Base-by-base conservation (phyloP, 2,113 vertebrate species). In the Galemys pyrenaicus region DNA sequence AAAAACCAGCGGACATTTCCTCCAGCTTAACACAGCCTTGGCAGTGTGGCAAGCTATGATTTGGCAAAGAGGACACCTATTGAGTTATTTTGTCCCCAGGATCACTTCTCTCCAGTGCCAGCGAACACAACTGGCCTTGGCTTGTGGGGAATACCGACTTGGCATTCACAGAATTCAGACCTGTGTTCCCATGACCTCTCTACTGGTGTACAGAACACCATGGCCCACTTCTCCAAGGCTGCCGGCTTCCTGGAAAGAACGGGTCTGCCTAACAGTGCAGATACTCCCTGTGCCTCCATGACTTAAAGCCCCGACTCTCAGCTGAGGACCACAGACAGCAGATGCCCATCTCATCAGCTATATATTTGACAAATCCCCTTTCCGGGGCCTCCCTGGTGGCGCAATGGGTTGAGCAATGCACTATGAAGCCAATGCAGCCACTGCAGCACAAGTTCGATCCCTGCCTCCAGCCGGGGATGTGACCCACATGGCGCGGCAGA, bases 161-260 rank as follows among this genome's bases (percentile, higher is more conserved):
- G 32, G 17, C 26, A n/a, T 35, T 35, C 62, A 24, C 22, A 2
- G 19, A n/a, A 32, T 32, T 6, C 41, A 15, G 22, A 22, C 26
- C n/a, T 0, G 1, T 2, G 70, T 26, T 1, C 44, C 8, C 62
- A 17, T 3, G 2, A 30, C 22, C 1, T 49, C 32, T 12, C 58
- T 3, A 3, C 68, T 22, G 5, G 22, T 39, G 8, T 1, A 39
- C 60, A 51, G 46, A 64, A 58, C 9, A 19, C 8, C 30, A 16
- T 10, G 10, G 28, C n/a, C 41, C 32, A 1, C 30, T 37, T 41
- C 24, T 17, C 8, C 0, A 12, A 13, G 39, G 58, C 60, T 81
- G 56, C 64, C 65, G 9, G 58, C 58, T 65, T 91, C 65, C 75
- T 1, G 39, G 80, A 64, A 86, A 79, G 62, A n/a, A 28, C n/a